phyloP scores from a whole-genome alignment of 1,140 invertebrate genomes.

The Trialeurodes vaporariorum region DNA sequence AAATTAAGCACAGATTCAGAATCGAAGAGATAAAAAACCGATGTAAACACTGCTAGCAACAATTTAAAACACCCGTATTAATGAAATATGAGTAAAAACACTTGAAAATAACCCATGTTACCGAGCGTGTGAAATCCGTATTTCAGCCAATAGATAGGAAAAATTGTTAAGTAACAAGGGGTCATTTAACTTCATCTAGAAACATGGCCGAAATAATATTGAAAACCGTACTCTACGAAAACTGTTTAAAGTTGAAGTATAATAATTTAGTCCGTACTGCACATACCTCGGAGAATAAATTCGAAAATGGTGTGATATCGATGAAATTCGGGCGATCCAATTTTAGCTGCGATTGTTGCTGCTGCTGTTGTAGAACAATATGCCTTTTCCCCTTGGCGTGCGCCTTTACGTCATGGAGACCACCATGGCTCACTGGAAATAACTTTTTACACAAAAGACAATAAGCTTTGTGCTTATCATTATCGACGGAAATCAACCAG shows the following conservation, averaged over 20 bases:
- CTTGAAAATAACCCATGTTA: neutral
- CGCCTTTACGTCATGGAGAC: conserved; percentile 30
- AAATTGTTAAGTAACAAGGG: neutral
- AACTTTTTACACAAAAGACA: conserved; percentile 31
- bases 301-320: conserved; percentile 8
- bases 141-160: neutral
- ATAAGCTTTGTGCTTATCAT: conserved; percentile 31
- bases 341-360: conserved; percentile 4
- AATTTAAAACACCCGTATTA: too few species aligned
- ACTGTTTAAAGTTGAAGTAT: too few species aligned
- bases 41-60: too few species aligned
- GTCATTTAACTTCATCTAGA: too few species aligned
- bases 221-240: too few species aligned
- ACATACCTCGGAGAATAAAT: neutral
- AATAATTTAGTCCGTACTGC: too few species aligned
- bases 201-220: too few species aligned
- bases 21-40: too few species aligned
- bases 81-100: too few species aligned
- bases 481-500: conserved; percentile 29
- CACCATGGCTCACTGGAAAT: conserved; percentile 31
- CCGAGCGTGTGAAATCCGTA: neutral
- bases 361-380: conserved; percentile 23
- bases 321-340: neutral
- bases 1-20: too few species aligned
- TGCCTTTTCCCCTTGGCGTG: conserved; percentile 33